phyloP scores from a whole-genome alignment of 1,140 invertebrate species.

The Asobara japonica region DNA sequence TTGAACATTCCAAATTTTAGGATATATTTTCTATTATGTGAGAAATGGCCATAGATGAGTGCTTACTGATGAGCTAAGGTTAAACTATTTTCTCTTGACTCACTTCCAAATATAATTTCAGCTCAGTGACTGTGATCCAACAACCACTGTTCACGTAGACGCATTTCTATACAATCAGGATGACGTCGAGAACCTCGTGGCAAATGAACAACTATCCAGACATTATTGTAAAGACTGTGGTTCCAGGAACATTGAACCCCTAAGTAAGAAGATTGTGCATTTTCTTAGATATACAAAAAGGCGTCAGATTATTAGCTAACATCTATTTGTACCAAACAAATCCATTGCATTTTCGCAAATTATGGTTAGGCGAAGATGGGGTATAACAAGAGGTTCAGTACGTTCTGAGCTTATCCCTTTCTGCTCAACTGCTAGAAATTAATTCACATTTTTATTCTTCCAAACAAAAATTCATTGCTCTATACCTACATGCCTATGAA shows the following conservation, averaged over 20 bases:
- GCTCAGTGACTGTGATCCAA: conserved; percentile 71
- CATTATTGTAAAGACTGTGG: conserved; percentile 75
- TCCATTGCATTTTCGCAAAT: too few species aligned
- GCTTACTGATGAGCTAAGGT: too few species aligned
- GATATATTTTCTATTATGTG: conserved; percentile 11
- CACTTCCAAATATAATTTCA: conserved; percentile 47
- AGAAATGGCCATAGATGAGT: background rate
- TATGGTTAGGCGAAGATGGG: too few species aligned
- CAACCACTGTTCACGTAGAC: conserved; percentile 75
- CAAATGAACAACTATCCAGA: conserved; percentile 70
- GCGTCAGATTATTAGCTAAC: background rate
- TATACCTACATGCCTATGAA: too few species aligned
- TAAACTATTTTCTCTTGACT: too few species aligned
- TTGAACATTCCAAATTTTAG: too few species aligned
- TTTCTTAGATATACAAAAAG: background rate
- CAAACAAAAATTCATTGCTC: too few species aligned
- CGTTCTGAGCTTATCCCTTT: too few species aligned
- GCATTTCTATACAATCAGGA: conserved; percentile 78
- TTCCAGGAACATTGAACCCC: conserved; percentile 69
- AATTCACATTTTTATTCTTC: too few species aligned
- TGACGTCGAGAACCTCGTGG: conserved; percentile 70
- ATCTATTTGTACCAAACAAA: background rate
- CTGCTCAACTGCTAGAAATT: too few species aligned
- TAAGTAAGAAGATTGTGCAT: conserved; percentile 61
- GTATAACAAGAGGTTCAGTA: too few species aligned